A percentile compares a stretch with the other conserved stretches of the same genome.
These are phyloP conservation scores for Nannoperca obscura DNA, from an alignment of 2,797 vertebrate genomes.

Conservation along the genomic window DNA sequence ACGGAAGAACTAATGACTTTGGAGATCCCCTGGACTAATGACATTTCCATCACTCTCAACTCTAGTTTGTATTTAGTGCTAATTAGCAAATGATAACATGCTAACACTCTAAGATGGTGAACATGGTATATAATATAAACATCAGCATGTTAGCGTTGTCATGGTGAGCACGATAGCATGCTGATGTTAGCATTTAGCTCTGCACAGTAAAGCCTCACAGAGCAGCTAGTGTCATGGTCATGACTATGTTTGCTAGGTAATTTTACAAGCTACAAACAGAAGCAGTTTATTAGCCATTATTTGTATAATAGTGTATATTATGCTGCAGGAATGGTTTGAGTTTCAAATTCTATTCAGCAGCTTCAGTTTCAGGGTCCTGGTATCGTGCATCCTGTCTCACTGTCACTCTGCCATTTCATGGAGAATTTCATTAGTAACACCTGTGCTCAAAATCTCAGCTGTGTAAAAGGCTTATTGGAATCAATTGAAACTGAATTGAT, in stretches of 20 bases:
- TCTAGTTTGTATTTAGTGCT: not conserved
- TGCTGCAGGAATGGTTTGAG: too few relatives aligned
- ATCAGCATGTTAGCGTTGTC: too few relatives aligned
- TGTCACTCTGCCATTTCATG: not conserved
- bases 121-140: not conserved
- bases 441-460: not conserved
- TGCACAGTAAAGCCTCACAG: too few relatives aligned
- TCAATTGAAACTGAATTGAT: not conserved
- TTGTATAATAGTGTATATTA: too few relatives aligned
- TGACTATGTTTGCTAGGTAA: too few relatives aligned
- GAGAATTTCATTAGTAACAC: too few relatives aligned
- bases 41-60: not conserved
- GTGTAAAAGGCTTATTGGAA: not conserved
- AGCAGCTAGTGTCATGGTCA: too few relatives aligned
- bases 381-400: not conserved
- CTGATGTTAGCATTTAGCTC: too few relatives aligned
- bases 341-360: not conserved
- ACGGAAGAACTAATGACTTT: not conserved
- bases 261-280: too few relatives aligned
- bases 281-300: too few relatives aligned
- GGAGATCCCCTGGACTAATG: not conserved
- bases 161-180: too few relatives aligned
- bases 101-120: not conserved
- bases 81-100: not conserved
- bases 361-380: not conserved